phyloP scores from a whole-genome alignment of 2,888 invertebrate species.

The Andricus quercusramuli region DNA sequence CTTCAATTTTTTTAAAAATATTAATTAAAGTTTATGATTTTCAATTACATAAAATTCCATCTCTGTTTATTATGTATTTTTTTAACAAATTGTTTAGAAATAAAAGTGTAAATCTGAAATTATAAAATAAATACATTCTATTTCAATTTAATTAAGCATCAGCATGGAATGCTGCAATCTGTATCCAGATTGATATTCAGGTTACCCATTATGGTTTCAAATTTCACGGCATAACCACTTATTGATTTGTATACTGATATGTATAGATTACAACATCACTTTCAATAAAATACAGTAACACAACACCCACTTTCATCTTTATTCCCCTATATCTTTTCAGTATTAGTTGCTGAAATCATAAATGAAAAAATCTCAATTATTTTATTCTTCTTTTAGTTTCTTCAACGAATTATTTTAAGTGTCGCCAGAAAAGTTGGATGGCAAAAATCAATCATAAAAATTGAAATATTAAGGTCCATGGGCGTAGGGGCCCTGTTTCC shows the following conservation, averaged over 20 bases:
- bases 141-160: neutral
- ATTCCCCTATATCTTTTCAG: neutral
- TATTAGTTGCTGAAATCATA: neutral
- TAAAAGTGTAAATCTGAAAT: too few relatives aligned
- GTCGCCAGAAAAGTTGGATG: neutral
- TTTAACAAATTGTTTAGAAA: too few relatives aligned
- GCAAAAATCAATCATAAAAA: neutral
- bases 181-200: neutral
- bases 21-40: too few relatives aligned
- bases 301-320: neutral
- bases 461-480: slow-evolving; percentile 11
- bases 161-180: neutral
- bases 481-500: neutral
- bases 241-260: too few relatives aligned
- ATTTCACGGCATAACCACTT: too few relatives aligned
- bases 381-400: neutral
- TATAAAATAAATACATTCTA: too few relatives aligned
- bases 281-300: neutral
- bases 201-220: too few relatives aligned
- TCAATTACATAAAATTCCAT: too few relatives aligned
- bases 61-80: too few relatives aligned
- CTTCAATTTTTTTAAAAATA: neutral
- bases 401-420: neutral
- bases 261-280: neutral
- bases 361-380: neutral